Conservation (phyloP, 2,888 invertebrate species). For the Agrochola circellaris region DNA sequence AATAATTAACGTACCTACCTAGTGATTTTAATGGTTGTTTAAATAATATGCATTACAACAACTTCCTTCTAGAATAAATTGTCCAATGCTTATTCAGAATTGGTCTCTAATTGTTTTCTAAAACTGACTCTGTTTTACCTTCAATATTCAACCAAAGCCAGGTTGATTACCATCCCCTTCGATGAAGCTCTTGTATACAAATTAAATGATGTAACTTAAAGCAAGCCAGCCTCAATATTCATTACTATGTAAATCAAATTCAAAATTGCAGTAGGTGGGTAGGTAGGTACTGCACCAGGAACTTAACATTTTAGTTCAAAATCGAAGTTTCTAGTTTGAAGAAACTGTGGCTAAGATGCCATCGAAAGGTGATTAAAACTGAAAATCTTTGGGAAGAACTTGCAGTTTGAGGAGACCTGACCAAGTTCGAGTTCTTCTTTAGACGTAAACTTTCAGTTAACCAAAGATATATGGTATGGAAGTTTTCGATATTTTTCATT, state of each 20-base stretch:
- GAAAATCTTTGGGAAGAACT: constrained; percentile 9
- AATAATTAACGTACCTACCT: not conserved
- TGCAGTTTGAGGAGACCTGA: constrained; percentile 5
- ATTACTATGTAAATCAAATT: constrained; percentile 40
- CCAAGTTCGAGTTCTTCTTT: not conserved
- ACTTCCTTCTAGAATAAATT: not conserved
- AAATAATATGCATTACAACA: not conserved
- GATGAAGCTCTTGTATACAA: constrained; percentile 25
- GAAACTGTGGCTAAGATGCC: constrained; percentile 6
- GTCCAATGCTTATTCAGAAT: not conserved
- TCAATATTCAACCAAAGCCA: not conserved
- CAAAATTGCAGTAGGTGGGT: constrained; percentile 24
- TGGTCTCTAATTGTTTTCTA: not conserved
- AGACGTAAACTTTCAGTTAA: constrained; percentile 11
- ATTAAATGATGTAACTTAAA: constrained; percentile 29
- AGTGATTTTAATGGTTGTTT: not conserved
- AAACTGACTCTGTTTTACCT: not conserved
- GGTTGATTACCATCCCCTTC: constrained; percentile 22
- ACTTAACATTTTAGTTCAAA: constrained; percentile 21
- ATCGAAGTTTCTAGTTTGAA: constrained; percentile 36
- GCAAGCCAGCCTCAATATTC: constrained; percentile 35
- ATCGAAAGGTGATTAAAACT: constrained; percentile 20
- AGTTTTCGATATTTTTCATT: no score
- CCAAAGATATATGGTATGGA: not conserved
- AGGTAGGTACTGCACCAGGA: not conserved